phyloP scores from a whole-genome alignment of 2,113 vertebrate genomes.

The Vulpes lagopus region DNA sequence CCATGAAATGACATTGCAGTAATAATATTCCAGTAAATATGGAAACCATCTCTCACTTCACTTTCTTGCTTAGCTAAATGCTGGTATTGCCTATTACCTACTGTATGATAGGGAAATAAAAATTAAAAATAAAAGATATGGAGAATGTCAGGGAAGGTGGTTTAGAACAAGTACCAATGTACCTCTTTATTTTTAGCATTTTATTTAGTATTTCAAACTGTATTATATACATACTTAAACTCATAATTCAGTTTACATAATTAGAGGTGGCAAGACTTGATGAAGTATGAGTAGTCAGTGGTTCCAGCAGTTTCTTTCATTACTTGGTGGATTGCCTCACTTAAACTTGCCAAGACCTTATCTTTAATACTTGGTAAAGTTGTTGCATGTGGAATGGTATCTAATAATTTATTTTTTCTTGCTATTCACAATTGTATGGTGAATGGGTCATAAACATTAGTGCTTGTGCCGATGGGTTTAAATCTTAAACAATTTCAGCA shows the following conservation, averaged over 20 bases:
- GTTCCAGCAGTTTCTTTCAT: background rate
- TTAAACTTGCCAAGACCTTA: background rate
- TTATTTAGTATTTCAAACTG: conserved; percentile 33
- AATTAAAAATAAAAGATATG: conserved; percentile 45
- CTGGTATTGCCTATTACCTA: background rate
- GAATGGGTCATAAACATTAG: background rate
- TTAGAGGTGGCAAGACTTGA: background rate
- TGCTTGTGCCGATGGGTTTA: background rate
- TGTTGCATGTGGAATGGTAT: background rate
- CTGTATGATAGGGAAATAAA: conserved; percentile 1
- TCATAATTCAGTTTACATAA: conserved; percentile 35
- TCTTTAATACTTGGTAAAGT: background rate
- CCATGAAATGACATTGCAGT: conserved; percentile 12
- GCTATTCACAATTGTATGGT: background rate
- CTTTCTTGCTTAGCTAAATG: background rate
- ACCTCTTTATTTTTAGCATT: background rate
- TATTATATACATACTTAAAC: background rate
- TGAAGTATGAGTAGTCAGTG: background rate
- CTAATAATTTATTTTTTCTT: background rate
- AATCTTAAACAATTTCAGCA: conserved; percentile 44
- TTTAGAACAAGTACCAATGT: background rate
- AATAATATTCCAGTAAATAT: conserved; percentile 55
- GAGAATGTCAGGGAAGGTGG: background rate
- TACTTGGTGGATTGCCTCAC: background rate
- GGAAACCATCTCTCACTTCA: conserved; percentile 21